Percentiles rank a stretch among this genome's conserved stretches.
Evolutionary conservation across 2,113 vertebrate species (phyloP).

Genomic region (Malurus elegans): DNA sequence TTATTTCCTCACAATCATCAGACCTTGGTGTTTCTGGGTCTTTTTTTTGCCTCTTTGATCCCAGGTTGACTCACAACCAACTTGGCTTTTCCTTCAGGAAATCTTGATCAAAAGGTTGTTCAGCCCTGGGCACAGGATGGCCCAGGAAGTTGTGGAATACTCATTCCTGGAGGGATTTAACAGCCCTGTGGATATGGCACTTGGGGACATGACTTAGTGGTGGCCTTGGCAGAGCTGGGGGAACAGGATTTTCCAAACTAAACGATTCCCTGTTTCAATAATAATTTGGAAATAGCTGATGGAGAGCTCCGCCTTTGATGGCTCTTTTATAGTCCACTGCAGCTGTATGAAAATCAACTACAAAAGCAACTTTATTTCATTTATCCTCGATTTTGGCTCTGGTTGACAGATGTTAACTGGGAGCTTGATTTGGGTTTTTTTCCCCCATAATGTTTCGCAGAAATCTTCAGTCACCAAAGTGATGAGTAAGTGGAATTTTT

Average conservation of each 20-base stretch:
- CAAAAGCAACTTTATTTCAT: not conserved
- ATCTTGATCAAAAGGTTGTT: not conserved
- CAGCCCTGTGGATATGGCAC: not conserved
- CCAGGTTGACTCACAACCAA: not conserved
- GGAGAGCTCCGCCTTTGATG: not conserved
- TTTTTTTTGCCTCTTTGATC: not conserved
- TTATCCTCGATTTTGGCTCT: constrained; percentile 21
- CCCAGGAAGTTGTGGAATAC: not conserved
- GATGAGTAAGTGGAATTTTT: not conserved
- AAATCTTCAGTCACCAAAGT: not conserved
- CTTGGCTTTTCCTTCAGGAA: not conserved
- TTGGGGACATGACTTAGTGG: not conserved
- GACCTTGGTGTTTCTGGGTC: not conserved
- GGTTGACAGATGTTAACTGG: constrained; percentile 30
- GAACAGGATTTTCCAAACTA: not conserved
- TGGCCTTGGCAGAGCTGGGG: not conserved
- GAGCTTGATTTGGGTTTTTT: not conserved
- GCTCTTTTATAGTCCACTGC: constrained; percentile 10
- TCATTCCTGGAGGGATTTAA: not conserved
- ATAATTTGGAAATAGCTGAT: not conserved
- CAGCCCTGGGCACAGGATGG: not conserved
- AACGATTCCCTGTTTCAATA: not conserved
- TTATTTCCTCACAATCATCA: not conserved
- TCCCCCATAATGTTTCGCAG: not conserved
- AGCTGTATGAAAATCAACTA: constrained; percentile 18